Conservation (phyloP, 2,888 invertebrate species). For the Dysmachus trigonus region DNA sequence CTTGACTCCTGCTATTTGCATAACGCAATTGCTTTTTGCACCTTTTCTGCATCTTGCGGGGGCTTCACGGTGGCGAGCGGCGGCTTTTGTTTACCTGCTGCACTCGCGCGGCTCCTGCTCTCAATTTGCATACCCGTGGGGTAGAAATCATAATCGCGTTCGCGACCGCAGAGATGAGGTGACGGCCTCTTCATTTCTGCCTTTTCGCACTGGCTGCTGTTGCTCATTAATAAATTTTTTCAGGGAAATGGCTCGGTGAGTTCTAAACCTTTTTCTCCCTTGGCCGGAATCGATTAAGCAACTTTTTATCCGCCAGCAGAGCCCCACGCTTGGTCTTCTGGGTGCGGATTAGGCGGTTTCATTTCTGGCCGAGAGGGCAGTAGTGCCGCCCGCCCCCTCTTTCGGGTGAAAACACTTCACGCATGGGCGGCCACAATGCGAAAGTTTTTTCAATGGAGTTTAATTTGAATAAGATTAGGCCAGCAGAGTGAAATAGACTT, state of each 20-base stretch:
- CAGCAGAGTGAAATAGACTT: neutral
- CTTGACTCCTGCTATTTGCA: conserved; percentile 27
- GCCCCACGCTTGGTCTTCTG: neutral
- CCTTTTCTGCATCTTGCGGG: conserved; percentile 20
- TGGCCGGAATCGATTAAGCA: conserved; percentile 3
- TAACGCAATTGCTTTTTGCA: conserved; percentile 2
- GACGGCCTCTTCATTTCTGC: neutral
- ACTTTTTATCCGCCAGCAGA: neutral
- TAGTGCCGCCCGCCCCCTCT: neutral
- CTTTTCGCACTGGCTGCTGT: neutral
- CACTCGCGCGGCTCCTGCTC: neutral
- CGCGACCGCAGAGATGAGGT: neutral
- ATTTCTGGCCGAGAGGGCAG: neutral
- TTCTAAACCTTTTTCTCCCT: neutral
- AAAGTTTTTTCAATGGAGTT: neutral
- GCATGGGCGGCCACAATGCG: neutral
- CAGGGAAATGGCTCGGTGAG: neutral
- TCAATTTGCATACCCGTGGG: conserved; percentile 34
- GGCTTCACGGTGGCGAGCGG: neutral
- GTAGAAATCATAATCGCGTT: conserved; percentile 11
- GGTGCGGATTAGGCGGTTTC: neutral
- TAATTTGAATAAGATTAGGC: neutral
- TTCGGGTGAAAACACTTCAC: neutral
- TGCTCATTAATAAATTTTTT: conserved; percentile 13
- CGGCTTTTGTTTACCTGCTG: conserved; percentile 29